Evolutionary conservation across 1,140 invertebrate species (phyloP).

Genomic region (Ips nitidus): DNA sequence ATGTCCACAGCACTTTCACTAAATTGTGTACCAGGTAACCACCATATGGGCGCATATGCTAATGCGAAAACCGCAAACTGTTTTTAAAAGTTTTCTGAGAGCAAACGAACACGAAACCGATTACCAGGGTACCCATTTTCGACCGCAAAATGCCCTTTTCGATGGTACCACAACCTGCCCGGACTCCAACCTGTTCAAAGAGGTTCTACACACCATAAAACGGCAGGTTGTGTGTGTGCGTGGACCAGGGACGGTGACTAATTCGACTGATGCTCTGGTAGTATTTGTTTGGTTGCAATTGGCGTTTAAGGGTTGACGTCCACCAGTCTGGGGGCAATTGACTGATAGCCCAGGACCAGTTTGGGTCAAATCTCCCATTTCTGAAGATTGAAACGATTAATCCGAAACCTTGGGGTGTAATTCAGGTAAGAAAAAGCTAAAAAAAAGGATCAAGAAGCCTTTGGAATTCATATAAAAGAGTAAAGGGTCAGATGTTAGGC

Average conservation of each 20-base stretch:
- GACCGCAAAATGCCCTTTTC: slow-evolving; percentile 27
- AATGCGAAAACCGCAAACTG: background rate
- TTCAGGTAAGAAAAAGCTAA: slow-evolving; percentile 3
- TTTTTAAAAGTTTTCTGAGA: slow-evolving; percentile 11
- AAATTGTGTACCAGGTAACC: too few species aligned
- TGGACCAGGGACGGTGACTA: too few species aligned
- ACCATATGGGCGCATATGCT: too few species aligned
- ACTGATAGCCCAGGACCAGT: background rate
- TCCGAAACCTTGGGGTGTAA: slow-evolving; percentile 8
- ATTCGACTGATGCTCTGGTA: too few species aligned
- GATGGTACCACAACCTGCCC: slow-evolving; percentile 9
- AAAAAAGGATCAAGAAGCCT: slow-evolving; percentile 2
- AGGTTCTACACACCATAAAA: slow-evolving; percentile 17
- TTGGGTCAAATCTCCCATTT: slow-evolving; percentile 26
- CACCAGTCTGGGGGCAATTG: too few species aligned
- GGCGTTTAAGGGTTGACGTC: too few species aligned
- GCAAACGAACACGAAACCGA: slow-evolving; percentile 24
- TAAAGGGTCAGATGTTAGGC: too few species aligned
- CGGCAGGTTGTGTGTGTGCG: slow-evolving; percentile 12
- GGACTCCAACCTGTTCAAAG: slow-evolving; percentile 29
- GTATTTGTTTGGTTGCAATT: too few species aligned
- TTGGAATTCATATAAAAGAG: too few species aligned
- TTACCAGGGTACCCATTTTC: slow-evolving; percentile 15
- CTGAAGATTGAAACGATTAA: slow-evolving; percentile 8
- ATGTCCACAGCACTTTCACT: too few species aligned